A percentile compares a stretch with the other conserved stretches of the same genome.
phyloP scores from a whole-genome alignment of 2,113 vertebrate species.

The Heterocephalus glaber region DNA sequence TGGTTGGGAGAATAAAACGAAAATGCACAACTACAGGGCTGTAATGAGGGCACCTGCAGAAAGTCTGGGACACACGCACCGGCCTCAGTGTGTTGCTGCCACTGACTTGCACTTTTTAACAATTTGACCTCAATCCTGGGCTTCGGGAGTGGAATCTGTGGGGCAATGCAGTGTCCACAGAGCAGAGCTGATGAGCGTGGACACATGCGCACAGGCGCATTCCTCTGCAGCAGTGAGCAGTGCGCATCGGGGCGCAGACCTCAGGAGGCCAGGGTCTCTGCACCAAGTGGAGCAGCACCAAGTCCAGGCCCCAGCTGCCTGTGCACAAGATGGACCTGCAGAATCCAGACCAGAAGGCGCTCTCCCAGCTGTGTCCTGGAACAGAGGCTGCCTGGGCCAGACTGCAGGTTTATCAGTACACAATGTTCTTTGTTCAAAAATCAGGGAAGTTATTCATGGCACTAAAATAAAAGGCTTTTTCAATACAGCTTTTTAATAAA shows the following conservation, averaged over 20 bases:
- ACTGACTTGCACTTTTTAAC: background rate
- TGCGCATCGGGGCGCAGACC: too few species aligned
- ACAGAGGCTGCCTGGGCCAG: background rate
- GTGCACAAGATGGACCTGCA: too few species aligned
- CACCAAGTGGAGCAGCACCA: too few species aligned
- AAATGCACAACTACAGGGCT: background rate
- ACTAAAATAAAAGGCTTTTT: background rate
- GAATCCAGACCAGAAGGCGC: background rate
- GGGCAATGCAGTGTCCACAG: background rate
- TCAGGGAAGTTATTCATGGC: background rate
- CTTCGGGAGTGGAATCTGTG: background rate
- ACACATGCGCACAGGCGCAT: rapidly evolving
- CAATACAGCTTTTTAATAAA: background rate
- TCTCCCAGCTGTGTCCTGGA: background rate
- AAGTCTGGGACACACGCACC: background rate
- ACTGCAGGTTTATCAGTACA: background rate
- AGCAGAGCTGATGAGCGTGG: rapidly evolving
- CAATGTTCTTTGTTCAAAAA: background rate
- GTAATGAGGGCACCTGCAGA: rapidly evolving
- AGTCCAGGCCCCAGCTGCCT: too few species aligned
- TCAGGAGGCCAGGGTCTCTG: rapidly evolving
- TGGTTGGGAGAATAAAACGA: background rate
- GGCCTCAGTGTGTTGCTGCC: background rate
- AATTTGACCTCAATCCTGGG: background rate
- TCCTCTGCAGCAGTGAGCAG: rapidly evolving